Percentiles rank a stretch among this genome's conserved stretches.
Conservation (phyloP, 1,140 invertebrate species). For the Drosophila sproati region DNA sequence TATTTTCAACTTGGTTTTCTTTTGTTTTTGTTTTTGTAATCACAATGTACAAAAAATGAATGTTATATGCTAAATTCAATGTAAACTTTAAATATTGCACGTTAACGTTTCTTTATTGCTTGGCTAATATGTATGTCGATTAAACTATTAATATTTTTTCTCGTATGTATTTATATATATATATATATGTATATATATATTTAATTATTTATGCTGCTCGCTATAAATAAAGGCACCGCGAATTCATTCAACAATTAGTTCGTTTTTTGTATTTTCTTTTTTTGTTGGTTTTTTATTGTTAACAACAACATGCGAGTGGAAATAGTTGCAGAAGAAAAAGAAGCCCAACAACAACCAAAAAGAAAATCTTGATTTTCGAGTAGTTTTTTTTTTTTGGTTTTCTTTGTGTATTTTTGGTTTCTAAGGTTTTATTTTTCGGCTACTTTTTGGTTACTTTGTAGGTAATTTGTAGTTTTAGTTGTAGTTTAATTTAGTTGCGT, state of each 20-base stretch:
- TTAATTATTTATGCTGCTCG: constrained; percentile 73
- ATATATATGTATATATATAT: constrained; percentile 41
- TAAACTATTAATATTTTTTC: constrained; percentile 32
- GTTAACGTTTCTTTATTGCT: constrained; percentile 73
- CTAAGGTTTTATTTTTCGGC: constrained; percentile 34
- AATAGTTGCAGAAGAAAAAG: constrained; percentile 36
- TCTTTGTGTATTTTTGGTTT: constrained; percentile 26
- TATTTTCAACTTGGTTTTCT: constrained; percentile 15
- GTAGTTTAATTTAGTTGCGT: constrained; percentile 26
- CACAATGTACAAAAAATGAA: constrained; percentile 59
- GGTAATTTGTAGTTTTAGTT: constrained; percentile 26
- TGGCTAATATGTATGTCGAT: constrained; percentile 45
- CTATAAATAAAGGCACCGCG: constrained; percentile 84
- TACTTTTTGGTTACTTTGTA: neutral
- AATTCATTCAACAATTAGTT: constrained; percentile 79
- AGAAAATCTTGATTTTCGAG: constrained; percentile 16
- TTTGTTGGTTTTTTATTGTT: constrained; percentile 43
- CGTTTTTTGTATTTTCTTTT: constrained; percentile 33
- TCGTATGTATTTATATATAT: constrained; percentile 43
- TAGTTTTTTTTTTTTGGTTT: constrained; percentile 18
- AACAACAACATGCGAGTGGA: constrained; percentile 64
- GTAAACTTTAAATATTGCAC: constrained; percentile 80
- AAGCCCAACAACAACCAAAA: constrained; percentile 18
- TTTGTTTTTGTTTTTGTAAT: constrained; percentile 37
- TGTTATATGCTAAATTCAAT: constrained; percentile 61